Conservation (phyloP, 2,888 invertebrate species). For the Protonemura montana region DNA sequence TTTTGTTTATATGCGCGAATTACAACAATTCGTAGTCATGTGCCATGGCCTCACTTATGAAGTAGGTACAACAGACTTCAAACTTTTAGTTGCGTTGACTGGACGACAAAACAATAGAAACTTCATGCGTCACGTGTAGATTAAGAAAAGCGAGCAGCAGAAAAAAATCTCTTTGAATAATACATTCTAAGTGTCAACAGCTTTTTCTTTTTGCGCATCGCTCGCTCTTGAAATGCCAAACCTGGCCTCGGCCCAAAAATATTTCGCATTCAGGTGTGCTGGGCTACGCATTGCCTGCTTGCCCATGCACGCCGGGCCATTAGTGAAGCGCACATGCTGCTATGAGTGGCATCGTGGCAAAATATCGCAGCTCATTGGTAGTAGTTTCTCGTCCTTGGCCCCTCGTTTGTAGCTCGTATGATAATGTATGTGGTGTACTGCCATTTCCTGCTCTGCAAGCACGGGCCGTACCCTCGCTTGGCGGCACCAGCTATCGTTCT, state of each 20-base stretch:
- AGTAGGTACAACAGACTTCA: neutral
- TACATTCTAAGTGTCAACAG: neutral
- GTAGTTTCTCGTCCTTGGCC: constrained; percentile 25
- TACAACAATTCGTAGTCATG: neutral
- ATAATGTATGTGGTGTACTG: constrained; percentile 7
- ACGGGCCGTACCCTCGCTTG: neutral
- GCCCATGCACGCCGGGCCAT: neutral
- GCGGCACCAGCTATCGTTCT: neutral
- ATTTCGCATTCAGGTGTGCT: neutral
- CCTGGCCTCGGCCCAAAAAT: neutral
- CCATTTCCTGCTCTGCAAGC: constrained; percentile 20
- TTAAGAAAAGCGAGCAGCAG: neutral
- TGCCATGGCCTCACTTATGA: neutral
- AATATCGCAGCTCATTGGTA: constrained; percentile 14
- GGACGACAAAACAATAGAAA: neutral
- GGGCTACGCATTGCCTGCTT: neutral
- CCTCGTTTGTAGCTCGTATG: neutral
- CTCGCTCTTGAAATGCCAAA: neutral
- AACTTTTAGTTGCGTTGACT: neutral
- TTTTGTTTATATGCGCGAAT: neutral
- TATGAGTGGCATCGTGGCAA: neutral
- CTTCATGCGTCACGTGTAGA: neutral
- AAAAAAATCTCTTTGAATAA: neutral
- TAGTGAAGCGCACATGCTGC: no score
- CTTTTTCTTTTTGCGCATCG: neutral